A percentile compares a stretch with the other conserved stretches of the same genome.
phyloP scores from a whole-genome alignment of 2,888 invertebrate species.

The Synanthedon andrenaeformis region DNA sequence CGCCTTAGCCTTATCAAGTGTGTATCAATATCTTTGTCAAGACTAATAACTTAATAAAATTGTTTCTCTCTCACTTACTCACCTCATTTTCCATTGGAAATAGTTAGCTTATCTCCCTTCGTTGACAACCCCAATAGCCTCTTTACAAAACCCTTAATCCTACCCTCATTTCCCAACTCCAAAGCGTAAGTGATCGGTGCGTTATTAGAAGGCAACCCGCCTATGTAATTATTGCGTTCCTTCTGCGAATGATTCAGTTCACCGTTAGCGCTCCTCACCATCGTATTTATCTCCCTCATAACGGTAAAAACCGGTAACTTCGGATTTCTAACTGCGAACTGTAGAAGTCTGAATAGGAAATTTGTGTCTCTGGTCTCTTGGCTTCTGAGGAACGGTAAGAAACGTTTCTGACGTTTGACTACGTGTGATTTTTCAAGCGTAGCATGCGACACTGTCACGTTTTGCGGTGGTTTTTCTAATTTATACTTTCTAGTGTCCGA shows the following conservation, averaged over 20 bases:
- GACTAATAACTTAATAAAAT: too few species aligned
- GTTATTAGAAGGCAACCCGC: constrained; percentile 21
- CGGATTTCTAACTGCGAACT: constrained; percentile 33
- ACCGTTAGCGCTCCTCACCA: constrained; percentile 38
- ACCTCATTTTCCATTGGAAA: constrained; percentile 20
- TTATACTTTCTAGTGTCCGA: neutral
- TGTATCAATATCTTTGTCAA: too few species aligned
- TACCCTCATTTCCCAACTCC: constrained; percentile 33
- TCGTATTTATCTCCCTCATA: constrained; percentile 41
- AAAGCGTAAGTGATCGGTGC: constrained; percentile 28
- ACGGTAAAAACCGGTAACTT: constrained; percentile 39
- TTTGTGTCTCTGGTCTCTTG: constrained; percentile 22
- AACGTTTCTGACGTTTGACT: constrained; percentile 31
- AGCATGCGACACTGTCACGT: neutral
- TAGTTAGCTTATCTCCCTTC: constrained; percentile 32
- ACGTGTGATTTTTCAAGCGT: constrained; percentile 3
- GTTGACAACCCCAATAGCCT: constrained; percentile 30
- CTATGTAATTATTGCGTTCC: constrained; percentile 43
- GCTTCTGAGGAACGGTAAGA: constrained; percentile 25
- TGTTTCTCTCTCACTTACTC: neutral
- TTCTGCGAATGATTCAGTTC: constrained; percentile 36
- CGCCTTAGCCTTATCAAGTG: too few species aligned
- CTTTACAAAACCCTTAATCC: constrained; percentile 28
- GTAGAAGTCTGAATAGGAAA: constrained; percentile 31
- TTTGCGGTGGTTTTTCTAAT: neutral